Evolutionary conservation across 2,113 vertebrate species (phyloP).

Genomic region (Sinocyclocheilus anophthalmus): DNA sequence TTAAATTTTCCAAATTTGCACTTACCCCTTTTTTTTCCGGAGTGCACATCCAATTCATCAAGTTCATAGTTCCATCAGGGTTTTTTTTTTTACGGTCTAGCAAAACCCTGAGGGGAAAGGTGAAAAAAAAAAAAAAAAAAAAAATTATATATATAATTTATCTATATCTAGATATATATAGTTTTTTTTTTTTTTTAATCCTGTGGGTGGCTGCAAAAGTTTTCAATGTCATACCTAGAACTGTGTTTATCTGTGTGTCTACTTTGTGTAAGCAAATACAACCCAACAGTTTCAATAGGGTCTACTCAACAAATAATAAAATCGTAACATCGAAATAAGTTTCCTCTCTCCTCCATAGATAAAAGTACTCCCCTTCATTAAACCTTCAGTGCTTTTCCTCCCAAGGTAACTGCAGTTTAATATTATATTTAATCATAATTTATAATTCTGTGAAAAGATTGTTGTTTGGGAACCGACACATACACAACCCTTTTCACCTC

Average conservation of each 20-base stretch:
- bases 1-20: too few species aligned
- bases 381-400: background rate
- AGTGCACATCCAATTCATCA: conserved; percentile 99
- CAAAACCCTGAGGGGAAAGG: conserved; percentile 83
- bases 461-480: background rate
- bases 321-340: background rate
- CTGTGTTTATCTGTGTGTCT: background rate
- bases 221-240: background rate
- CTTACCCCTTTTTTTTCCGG: conserved; percentile 98
- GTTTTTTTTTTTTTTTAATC: too few species aligned
- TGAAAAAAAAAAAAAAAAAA: too few species aligned
- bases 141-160: too few species aligned
- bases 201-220: conserved; percentile 4
- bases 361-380: background rate
- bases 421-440: background rate
- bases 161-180: too few species aligned
- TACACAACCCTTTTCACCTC: background rate
- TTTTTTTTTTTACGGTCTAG: conserved; percentile 97
- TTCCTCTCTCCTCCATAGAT: background rate
- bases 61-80: conserved; percentile 96
- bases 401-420: background rate
- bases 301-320: background rate
- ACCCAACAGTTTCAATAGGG: conserved; percentile 18
- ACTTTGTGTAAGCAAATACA: background rate
- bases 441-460: background rate